These are phyloP conservation scores for Henricia sp. DNA, from an alignment of 53 echinoderm and acorn worm genomes.

Conservation along the genomic window DNA sequence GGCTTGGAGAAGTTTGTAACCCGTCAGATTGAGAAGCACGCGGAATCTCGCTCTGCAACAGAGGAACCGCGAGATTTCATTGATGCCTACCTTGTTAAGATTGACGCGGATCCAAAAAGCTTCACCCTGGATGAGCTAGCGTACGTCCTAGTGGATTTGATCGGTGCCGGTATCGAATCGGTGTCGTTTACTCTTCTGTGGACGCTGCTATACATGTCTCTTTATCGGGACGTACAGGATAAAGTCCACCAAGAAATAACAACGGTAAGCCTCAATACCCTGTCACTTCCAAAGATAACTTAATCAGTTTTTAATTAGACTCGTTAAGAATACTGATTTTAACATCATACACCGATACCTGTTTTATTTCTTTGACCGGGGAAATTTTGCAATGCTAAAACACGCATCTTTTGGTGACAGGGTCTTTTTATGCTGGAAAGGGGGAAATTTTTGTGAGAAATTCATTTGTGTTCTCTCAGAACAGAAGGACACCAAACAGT, in stretches of 20 bases:
- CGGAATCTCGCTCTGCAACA: constrained; percentile 50
- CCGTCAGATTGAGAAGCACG: constrained; percentile 20
- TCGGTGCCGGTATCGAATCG: constrained; percentile 56
- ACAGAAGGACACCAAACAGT: too few relatives aligned
- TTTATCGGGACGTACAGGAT: constrained; percentile 53
- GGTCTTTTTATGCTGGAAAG: too few relatives aligned
- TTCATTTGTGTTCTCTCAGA: too few relatives aligned
- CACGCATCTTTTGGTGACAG: too few relatives aligned
- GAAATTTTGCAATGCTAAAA: too few relatives aligned
- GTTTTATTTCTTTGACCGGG: too few relatives aligned
- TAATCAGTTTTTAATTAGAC: too few relatives aligned
- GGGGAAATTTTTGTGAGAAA: too few relatives aligned
- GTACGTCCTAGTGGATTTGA: constrained; percentile 27
- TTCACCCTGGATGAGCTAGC: constrained; percentile 37
- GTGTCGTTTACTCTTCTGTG: constrained; percentile 64
- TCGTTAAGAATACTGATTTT: too few relatives aligned
- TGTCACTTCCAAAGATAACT: too few relatives aligned
- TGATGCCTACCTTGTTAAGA: constrained; percentile 63
- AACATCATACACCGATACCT: too few relatives aligned
- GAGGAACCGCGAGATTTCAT: constrained; percentile 61
- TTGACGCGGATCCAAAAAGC: constrained; percentile 34
- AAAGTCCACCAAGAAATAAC: constrained; percentile 66
- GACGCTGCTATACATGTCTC: constrained; percentile 60
- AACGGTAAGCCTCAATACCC: constrained; percentile 56
- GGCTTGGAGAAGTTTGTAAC: neutral